These are phyloP conservation scores for Neolamprologus falcicula DNA, from an alignment of 2,113 vertebrate genomes.

Conservation along the genomic window DNA sequence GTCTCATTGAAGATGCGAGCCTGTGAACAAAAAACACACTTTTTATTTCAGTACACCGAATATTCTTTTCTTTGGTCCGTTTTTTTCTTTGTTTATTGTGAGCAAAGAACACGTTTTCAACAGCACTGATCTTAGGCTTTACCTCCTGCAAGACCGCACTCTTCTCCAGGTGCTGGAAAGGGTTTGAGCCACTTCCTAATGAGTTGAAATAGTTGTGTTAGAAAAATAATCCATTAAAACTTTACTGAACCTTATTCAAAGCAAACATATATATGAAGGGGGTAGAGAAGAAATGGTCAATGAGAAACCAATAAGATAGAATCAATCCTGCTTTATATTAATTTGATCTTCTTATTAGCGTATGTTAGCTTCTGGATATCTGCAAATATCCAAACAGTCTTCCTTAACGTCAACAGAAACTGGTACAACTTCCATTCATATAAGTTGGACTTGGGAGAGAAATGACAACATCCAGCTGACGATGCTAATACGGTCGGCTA, in stretches of 20 bases:
- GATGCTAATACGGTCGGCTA: neutral
- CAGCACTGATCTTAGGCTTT: neutral
- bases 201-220: neutral
- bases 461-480: neutral
- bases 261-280: neutral
- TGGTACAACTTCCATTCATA: neutral
- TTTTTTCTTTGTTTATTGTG: neutral
- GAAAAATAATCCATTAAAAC: neutral
- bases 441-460: neutral
- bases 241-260: neutral
- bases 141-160: conserved; percentile 97
- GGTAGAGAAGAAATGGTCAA: neutral
- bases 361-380: neutral
- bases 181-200: conserved; percentile 91
- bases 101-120: neutral
- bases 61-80: neutral
- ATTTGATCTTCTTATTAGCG: neutral
- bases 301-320: neutral
- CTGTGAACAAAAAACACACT: conserved; percentile 45
- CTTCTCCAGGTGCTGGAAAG: conserved; percentile 97
- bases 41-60: neutral
- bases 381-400: neutral
- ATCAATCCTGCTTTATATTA: neutral
- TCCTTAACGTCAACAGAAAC: neutral
- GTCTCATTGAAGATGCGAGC: conserved; percentile 97